Evolutionary conservation across 2,797 vertebrate genomes (phyloP).

Genomic region (Paramormyrops hopkinsi): DNA sequence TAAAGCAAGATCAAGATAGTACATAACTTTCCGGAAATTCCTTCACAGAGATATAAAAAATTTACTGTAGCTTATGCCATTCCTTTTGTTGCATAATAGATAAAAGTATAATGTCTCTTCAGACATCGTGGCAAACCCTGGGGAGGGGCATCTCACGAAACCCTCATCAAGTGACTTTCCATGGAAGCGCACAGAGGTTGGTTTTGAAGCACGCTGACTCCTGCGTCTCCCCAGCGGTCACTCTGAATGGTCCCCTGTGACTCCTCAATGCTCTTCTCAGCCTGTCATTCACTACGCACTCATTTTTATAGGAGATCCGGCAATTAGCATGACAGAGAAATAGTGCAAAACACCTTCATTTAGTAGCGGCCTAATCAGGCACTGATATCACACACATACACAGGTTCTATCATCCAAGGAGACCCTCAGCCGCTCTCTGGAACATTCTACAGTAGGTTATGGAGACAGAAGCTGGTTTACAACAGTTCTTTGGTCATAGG

Average conservation of each 20-base stretch:
- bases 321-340: not conserved
- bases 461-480: not conserved
- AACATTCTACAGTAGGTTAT: not conserved
- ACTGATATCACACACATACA: not conserved
- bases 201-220: not conserved
- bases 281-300: not conserved
- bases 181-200: not conserved
- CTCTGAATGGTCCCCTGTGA: not conserved
- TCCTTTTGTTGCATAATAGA: conserved; percentile 10
- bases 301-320: not conserved
- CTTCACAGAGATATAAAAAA: not conserved
- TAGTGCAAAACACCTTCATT: not conserved
- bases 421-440: not conserved
- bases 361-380: not conserved
- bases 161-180: not conserved
- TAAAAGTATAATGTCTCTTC: conserved; percentile 5
- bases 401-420: not conserved
- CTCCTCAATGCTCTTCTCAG: too few relatives aligned
- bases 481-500: not conserved
- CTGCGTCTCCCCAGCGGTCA: not conserved
- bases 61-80: not conserved
- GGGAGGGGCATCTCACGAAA: not conserved
- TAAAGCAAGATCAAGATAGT: not conserved
- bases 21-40: not conserved
- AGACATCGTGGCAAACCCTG: not conserved